These are phyloP conservation scores for Cinclus cinclus DNA, from an alignment of 2,113 vertebrate genomes.

Conservation along the genomic window DNA sequence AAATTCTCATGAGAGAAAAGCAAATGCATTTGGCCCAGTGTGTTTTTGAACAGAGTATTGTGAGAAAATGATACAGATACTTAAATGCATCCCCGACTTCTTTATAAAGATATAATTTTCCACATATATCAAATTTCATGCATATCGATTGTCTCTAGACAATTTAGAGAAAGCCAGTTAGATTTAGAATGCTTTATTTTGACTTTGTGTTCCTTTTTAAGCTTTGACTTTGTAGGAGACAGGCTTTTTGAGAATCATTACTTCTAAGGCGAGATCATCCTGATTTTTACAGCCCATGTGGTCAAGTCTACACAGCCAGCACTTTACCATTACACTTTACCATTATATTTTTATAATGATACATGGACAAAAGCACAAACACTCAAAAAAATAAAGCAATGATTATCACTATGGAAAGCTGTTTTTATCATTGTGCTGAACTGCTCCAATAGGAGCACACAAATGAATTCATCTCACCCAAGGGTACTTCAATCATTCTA, in stretches of 20 bases:
- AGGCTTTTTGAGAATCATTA: not conserved
- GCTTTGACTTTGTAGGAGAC: not conserved
- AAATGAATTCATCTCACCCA: not conserved
- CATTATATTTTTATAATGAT: not conserved
- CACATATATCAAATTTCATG: constrained; percentile 16
- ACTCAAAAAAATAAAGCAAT: not conserved
- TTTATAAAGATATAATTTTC: constrained; percentile 24
- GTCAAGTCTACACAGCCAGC: not conserved
- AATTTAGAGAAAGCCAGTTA: constrained; percentile 6
- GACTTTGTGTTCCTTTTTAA: constrained; percentile 17
- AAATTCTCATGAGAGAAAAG: constrained; percentile 42
- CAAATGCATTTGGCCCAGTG: constrained; percentile 47
- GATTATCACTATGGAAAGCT: not conserved
- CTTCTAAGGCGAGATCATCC: not conserved
- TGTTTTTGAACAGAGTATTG: constrained; percentile 21
- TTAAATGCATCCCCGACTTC: constrained; percentile 12
- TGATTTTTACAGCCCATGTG: not conserved
- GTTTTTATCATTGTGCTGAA: not conserved
- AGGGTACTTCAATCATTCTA: not conserved
- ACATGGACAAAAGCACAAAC: not conserved
- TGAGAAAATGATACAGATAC: constrained; percentile 40
- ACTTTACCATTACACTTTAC: not conserved
- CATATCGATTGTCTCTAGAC: not conserved
- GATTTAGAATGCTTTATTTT: not conserved
- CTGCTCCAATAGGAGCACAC: not conserved